Evolutionary conservation across 1,140 invertebrate genomes (phyloP).

Genomic region (Phortica variegata): DNA sequence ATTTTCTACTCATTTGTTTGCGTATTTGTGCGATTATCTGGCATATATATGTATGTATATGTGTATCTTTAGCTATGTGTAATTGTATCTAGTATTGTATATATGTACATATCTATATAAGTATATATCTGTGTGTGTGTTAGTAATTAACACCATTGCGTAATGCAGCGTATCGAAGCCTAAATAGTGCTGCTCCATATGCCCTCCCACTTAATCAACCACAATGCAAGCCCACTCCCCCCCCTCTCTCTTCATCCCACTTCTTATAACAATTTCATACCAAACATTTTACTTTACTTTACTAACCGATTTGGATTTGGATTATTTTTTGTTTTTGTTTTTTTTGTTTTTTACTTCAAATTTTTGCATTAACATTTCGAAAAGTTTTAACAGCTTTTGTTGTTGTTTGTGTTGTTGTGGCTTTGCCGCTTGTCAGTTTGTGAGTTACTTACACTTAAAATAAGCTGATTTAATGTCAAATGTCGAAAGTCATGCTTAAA

Average conservation of each 20-base stretch:
- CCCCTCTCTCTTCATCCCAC: neutral
- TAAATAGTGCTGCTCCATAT: slow-evolving; percentile 55
- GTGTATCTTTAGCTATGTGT: slow-evolving; percentile 3
- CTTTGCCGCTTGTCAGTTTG: slow-evolving; percentile 11
- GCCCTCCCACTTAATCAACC: slow-evolving; percentile 25
- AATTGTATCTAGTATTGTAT: slow-evolving; percentile 16
- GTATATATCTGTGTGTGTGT: slow-evolving; percentile 24
- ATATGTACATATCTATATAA: slow-evolving; percentile 9
- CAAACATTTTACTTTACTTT: slow-evolving; percentile 4
- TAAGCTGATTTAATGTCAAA: slow-evolving; percentile 25
- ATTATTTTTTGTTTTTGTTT: slow-evolving; percentile 4
- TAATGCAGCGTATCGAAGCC: slow-evolving; percentile 56
- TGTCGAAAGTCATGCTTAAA: neutral
- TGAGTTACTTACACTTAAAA: slow-evolving; percentile 39
- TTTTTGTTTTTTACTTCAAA: neutral
- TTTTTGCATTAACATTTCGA: slow-evolving; percentile 15
- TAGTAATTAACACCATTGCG: slow-evolving; percentile 56
- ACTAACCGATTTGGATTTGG: neutral
- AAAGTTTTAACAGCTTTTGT: slow-evolving; percentile 29
- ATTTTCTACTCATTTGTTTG: slow-evolving; percentile 29
- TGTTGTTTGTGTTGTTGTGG: neutral
- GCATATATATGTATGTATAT: slow-evolving; percentile 7
- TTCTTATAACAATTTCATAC: neutral
- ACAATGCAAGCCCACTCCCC: slow-evolving; percentile 25
- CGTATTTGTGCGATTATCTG: slow-evolving; percentile 34